Evolutionary conservation across 1,140 invertebrate species (phyloP), one percentile per base, ranked within the genome.

Genomic region (Oppia nitens): DNA sequence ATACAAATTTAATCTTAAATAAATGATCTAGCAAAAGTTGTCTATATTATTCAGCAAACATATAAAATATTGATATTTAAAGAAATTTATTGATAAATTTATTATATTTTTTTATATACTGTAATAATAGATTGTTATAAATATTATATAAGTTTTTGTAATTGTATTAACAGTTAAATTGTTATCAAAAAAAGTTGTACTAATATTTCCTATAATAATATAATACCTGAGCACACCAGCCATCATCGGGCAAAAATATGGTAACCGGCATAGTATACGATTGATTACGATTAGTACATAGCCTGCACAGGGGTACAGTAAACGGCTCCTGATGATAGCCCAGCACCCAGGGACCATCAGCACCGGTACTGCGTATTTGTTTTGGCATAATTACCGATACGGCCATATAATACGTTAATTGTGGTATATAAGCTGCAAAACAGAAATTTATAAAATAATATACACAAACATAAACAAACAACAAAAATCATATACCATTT

Each of bases 251-350:
- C 12, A 56, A 28, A 21, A 45, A 56, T 12, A 56, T 9, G 12
- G 55, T 56, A 23, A 56, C 55, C 21, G 55, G 55, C 3, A 56
- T 56, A 12, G 55, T 56, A 29, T 56, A 56, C n/a, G 55, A 56
- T 47, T 47, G 32, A 21, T 56, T 40, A 17, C 9, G 9, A 49
- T 56, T 56, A 23, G 55, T 56, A 56, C 55, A 56, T 4, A 56
- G 28, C 6, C 28, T 26, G 26, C 55, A 56, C 6, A 9, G 3
- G 14, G 55, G 55, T 28, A n/a, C 12, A 3, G 28, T 6, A 17
- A 56, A 32, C 14, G 12, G 28, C 32, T 56, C 55, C 32, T 49
- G 32, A 49, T 56, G 27, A 27, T 32, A 56, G 3, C 55, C 55
- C 21, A 56, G 20, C 12, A 56, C 47, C 55, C 55, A 56, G 3